A percentile compares a stretch with the other conserved stretches of the same genome.
Evolutionary conservation across 1,140 invertebrate genomes (phyloP).

Genomic region (Venustaconcha ellipsiformis): DNA sequence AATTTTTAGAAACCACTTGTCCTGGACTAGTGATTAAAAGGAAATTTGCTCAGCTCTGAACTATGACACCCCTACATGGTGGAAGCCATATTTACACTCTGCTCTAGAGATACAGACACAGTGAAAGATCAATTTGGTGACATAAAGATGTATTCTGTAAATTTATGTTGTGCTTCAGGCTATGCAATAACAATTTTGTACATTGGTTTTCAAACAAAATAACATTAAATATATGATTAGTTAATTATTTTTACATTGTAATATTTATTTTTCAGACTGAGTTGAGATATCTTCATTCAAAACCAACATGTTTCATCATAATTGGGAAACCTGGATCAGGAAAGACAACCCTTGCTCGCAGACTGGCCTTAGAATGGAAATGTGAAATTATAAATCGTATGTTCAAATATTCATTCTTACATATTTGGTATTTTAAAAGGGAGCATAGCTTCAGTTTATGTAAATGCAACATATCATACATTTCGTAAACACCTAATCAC

Average conservation of each 20-base stretch:
- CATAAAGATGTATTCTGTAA: neutral
- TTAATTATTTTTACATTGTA: neutral
- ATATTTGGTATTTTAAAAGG: neutral
- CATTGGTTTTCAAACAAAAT: too few species aligned
- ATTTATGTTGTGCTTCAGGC: neutral
- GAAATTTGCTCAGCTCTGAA: too few species aligned
- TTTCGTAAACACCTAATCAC: too few species aligned
- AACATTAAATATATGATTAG: neutral
- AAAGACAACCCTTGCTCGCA: slow-evolving; percentile 64
- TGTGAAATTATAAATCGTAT: slow-evolving; percentile 68
- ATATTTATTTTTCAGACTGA: slow-evolving; percentile 58
- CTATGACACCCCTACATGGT: too few species aligned
- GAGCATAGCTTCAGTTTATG: neutral
- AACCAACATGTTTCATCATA: slow-evolving; percentile 69
- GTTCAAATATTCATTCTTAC: slow-evolving; percentile 23
- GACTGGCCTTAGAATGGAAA: slow-evolving; percentile 67
- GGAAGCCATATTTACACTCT: too few species aligned
- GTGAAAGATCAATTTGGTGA: too few species aligned
- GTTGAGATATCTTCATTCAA: slow-evolving; percentile 65
- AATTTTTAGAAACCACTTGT: too few species aligned
- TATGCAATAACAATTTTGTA: too few species aligned
- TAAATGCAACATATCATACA: too few species aligned
- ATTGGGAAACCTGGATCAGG: slow-evolving; percentile 69
- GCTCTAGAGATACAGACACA: too few species aligned
- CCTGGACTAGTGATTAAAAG: too few species aligned